Conservation (phyloP, 2,797 vertebrate species). For the Rhabdophis nuchalis region DNA sequence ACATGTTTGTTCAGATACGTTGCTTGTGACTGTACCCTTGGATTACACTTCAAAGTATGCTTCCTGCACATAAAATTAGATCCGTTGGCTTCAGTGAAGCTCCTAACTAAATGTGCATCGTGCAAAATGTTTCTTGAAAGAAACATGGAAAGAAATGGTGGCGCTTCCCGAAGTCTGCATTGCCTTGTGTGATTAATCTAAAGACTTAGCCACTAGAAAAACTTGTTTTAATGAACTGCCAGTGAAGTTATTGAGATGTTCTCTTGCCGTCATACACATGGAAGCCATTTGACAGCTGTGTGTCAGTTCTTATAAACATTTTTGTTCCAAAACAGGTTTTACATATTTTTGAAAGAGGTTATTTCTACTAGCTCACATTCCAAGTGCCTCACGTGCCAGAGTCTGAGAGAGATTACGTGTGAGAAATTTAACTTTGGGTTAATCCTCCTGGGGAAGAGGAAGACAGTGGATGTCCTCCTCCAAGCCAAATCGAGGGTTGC, state of each 20-base stretch:
- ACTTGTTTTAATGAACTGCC: background rate
- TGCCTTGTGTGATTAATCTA: background rate
- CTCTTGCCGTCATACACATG: background rate
- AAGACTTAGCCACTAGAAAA: background rate
- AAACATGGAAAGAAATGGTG: background rate
- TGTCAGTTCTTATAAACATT: background rate
- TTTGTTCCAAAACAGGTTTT: background rate
- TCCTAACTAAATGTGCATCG: background rate
- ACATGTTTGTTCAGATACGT: background rate
- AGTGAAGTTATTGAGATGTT: background rate
- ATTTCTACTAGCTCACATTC: background rate
- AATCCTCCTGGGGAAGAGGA: background rate
- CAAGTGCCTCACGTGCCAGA: background rate
- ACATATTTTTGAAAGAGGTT: background rate
- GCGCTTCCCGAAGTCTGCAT: background rate
- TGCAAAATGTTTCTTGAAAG: background rate
- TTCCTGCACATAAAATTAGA: background rate
- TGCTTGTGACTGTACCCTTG: background rate
- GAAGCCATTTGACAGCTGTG: background rate
- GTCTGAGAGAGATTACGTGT: background rate
- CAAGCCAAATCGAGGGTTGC: background rate
- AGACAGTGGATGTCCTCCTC: background rate
- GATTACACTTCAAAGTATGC: background rate
- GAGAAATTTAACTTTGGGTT: background rate
- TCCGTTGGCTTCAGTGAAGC: background rate